phyloP scores from a whole-genome alignment of 2,113 vertebrate species.

The Tyto alba region DNA sequence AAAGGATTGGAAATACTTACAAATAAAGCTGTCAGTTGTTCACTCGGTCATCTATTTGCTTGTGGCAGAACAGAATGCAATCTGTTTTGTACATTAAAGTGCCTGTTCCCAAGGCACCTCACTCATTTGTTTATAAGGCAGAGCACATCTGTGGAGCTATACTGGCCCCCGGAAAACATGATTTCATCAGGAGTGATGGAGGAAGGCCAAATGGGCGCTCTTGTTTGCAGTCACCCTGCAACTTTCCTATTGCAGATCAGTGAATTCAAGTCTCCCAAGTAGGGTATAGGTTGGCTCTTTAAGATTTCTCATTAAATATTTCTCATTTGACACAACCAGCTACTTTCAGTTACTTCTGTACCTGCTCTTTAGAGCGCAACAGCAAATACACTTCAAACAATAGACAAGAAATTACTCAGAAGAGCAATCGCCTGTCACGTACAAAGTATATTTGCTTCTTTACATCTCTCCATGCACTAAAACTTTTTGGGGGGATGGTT shows the following conservation, averaged over 20 bases:
- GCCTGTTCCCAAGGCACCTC: conserved; percentile 13
- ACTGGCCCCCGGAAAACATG: conserved; percentile 62
- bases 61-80: neutral
- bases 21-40: neutral
- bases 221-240: neutral
- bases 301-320: neutral
- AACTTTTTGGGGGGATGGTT: neutral
- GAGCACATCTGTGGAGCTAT: conserved; percentile 47
- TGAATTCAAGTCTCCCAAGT: neutral
- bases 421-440: neutral
- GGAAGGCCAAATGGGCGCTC: conserved; percentile 32
- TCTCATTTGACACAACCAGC: neutral
- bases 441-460: neutral
- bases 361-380: neutral
- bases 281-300: neutral
- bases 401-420: neutral
- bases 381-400: neutral
- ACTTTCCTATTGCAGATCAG: neutral
- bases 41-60: neutral
- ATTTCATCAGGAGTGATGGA: conserved; percentile 63
- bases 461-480: neutral
- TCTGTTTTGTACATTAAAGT: conserved; percentile 15
- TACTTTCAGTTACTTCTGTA: neutral
- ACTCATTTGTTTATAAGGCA: conserved; percentile 19
- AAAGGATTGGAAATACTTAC: neutral